These are phyloP conservation scores for Crotalus tigris DNA, from an alignment of 2,113 vertebrate genomes.

Conservation along the genomic window DNA sequence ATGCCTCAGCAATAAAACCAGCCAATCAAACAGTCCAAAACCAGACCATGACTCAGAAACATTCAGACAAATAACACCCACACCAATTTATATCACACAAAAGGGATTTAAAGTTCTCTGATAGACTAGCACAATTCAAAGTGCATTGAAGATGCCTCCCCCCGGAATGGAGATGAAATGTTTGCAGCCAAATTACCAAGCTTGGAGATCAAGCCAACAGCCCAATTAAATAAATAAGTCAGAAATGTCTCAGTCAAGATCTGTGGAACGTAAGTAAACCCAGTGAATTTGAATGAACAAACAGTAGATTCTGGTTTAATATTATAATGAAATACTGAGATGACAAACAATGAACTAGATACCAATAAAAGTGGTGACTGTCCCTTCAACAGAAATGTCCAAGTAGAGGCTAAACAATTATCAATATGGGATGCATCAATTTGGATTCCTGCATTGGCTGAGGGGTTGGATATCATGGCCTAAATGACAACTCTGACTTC, in stretches of 20 bases:
- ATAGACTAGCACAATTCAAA: no score
- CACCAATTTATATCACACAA: no score
- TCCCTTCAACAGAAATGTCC: neutral
- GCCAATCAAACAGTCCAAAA: no score
- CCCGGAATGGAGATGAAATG: no score
- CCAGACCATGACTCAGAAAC: no score
- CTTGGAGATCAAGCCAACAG: no score
- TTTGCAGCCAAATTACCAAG: no score
- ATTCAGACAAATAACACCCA: no score
- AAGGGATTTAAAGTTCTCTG: no score
- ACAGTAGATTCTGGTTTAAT: neutral
- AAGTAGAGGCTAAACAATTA: neutral
- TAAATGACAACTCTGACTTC: neutral
- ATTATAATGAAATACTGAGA: neutral
- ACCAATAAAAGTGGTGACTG: neutral
- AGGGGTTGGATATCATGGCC: neutral
- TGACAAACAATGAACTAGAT: neutral
- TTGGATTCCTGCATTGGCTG: neutral
- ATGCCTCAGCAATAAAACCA: no score
- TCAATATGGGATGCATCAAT: neutral
- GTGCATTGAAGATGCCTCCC: no score
- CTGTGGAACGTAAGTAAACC: neutral
- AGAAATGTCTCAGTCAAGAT: neutral
- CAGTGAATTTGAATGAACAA: neutral
- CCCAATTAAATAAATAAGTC: neutral